Conservation (phyloP, 2,113 vertebrate genomes). For the Neolamprologus cancellatus region DNA sequence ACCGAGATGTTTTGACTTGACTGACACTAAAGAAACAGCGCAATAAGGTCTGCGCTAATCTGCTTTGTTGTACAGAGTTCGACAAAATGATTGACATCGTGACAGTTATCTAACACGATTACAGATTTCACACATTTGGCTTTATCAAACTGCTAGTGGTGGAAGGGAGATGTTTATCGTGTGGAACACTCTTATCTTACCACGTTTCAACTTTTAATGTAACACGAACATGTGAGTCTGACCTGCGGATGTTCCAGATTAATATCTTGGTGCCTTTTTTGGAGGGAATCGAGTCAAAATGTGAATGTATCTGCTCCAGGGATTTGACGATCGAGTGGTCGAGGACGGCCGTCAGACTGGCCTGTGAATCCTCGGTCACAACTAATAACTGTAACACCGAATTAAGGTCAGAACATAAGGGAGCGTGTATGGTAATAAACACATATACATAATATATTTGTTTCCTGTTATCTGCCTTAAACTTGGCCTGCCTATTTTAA, state of each 20-base stretch:
- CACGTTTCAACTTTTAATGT: background rate
- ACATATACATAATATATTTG: background rate
- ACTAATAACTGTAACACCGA: slow-evolving; percentile 71
- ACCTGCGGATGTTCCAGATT: slow-evolving; percentile 83
- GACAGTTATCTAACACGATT: background rate
- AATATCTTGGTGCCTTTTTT: slow-evolving; percentile 81
- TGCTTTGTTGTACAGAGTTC: accelerated
- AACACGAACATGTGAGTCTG: background rate
- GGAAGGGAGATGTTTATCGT: background rate
- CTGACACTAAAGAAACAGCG: background rate
- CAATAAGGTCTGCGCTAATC: background rate
- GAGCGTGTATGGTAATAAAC: background rate
- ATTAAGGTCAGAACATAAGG: slow-evolving; percentile 60
- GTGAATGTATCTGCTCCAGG: slow-evolving; percentile 70
- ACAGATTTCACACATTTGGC: background rate
- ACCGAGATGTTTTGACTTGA: background rate
- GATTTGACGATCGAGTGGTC: slow-evolving; percentile 73
- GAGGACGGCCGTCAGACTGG: slow-evolving; percentile 77
- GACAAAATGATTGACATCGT: background rate
- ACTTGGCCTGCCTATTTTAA: background rate
- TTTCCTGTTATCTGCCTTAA: background rate
- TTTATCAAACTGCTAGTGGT: background rate
- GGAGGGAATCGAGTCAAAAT: slow-evolving; percentile 73
- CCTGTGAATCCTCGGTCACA: slow-evolving; percentile 76
- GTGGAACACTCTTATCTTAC: background rate